Base-by-base conservation (phyloP, 2,797 vertebrate species). In the Spinus pinus region DNA sequence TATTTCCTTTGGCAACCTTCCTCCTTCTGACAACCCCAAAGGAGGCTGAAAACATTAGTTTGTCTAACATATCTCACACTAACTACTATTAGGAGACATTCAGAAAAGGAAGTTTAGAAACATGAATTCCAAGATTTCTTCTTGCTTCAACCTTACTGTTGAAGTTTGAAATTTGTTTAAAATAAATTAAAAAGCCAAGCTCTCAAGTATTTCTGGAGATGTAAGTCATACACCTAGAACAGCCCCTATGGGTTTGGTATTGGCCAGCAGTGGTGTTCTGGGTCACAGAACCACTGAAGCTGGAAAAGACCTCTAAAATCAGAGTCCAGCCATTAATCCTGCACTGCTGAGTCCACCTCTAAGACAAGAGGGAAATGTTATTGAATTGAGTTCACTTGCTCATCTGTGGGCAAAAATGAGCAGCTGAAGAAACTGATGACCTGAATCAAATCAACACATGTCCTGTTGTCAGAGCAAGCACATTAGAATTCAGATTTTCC, bases 371-470 rank as follows among this genome's bases (percentile, higher is more conserved):
- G 22, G 42, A 66, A 81, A 60, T 10, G 14, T 58, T 50, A 47
- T 3, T 79, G 3, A 42, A 0, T 5, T 28, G 44, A 80, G 30
- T 47, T 61, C 58, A 47, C 12, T n/a, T 0, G 1, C 33, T 82
- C 37, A 85, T n/a, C 60, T 28, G n/a, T 31, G 64, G 25, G 66
- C 62, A 77, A 37, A 64, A 90, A 61, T 42, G 19, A 60, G 67
- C 77, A 70, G 64, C 71, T 80, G 75, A 73, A 81, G 67, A 73
- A 89, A 66, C 31, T 10, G 60, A 31, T 72, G 66, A 14, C 62
- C 74, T 23, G 19, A 22, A 75, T 69, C n/a, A 75, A 58, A 85
- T 11, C 70, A 73, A 49, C 42, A 79, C 57, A 44, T 27, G 37
- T 60, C 73, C 67, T 65, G 23, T 6, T 81, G 47, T 46, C 64